Conservation (phyloP, 2,113 vertebrate genomes). For the Lepus europaeus region DNA sequence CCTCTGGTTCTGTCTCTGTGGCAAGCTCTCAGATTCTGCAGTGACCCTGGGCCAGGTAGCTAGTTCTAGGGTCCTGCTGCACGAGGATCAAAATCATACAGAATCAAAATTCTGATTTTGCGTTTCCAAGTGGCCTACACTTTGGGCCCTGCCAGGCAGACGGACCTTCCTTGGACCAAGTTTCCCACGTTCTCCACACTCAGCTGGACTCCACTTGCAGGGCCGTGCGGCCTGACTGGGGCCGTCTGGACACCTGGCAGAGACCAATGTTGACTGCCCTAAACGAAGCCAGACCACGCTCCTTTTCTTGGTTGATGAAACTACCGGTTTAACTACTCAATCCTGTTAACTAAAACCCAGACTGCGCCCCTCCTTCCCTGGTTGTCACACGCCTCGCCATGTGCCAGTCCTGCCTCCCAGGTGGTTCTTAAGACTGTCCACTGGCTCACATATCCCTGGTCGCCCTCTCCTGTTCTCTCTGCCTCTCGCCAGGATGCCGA, state of each 20-base stretch:
- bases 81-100: too few relatives aligned
- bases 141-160: background rate
- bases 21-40: background rate
- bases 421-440: background rate
- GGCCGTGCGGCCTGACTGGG: background rate
- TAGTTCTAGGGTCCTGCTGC: background rate
- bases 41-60: background rate
- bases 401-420: background rate
- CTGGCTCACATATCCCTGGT: background rate
- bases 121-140: background rate
- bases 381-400: background rate
- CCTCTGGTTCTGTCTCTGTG: background rate
- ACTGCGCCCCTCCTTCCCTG: accelerated
- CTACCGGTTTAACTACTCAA: too few relatives aligned
- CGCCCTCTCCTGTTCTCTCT: too few relatives aligned
- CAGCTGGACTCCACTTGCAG: too few relatives aligned
- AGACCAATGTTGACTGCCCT: too few relatives aligned
- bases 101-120: background rate
- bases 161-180: background rate
- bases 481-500: background rate
- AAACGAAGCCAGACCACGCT: background rate
- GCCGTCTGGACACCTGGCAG: background rate
- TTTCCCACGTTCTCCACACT: background rate
- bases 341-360: background rate
- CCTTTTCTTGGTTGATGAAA: background rate